phyloP scores from a whole-genome alignment of 2,113 vertebrate species.

The Macrotus californicus region DNA sequence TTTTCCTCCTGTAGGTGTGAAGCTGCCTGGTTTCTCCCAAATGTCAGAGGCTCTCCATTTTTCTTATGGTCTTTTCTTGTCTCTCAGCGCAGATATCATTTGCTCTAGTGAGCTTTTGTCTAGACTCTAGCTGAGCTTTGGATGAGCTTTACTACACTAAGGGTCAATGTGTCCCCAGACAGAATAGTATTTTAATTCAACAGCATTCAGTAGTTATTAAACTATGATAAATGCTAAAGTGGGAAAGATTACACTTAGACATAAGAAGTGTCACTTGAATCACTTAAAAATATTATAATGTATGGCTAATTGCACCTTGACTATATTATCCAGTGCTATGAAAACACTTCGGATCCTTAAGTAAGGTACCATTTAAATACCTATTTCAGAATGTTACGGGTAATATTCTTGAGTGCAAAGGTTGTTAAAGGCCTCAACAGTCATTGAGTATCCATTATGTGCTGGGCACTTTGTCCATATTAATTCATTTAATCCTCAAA shows the following conservation, averaged over 20 bases:
- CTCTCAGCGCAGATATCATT: neutral
- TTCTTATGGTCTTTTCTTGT: neutral
- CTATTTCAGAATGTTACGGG: conserved; percentile 56
- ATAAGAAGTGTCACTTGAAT: conserved; percentile 74
- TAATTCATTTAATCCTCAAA: conserved; percentile 30
- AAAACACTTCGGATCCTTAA: conserved; percentile 71
- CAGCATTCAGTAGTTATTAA: conserved; percentile 73
- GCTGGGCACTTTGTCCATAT: conserved; percentile 23
- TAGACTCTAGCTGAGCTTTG: conserved; percentile 13
- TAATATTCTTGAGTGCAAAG: conserved; percentile 65
- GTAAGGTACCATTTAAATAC: conserved; percentile 71
- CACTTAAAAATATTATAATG: conserved; percentile 77
- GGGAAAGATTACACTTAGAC: conserved; percentile 73
- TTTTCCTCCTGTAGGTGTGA: neutral
- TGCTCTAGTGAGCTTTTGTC: neutral
- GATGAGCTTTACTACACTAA: conserved; percentile 25
- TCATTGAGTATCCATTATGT: conserved; percentile 37
- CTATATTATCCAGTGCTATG: conserved; percentile 63
- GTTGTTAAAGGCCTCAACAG: conserved; percentile 44
- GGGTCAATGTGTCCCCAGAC: conserved; percentile 68
- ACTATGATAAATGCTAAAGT: conserved; percentile 73
- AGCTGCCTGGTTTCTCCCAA: neutral
- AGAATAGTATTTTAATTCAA: conserved; percentile 74
- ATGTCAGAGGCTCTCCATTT: neutral
- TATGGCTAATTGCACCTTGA: conserved; percentile 75